Base-by-base conservation (phyloP, 2,888 invertebrate genomes). In the Augochlorella aurata region DNA sequence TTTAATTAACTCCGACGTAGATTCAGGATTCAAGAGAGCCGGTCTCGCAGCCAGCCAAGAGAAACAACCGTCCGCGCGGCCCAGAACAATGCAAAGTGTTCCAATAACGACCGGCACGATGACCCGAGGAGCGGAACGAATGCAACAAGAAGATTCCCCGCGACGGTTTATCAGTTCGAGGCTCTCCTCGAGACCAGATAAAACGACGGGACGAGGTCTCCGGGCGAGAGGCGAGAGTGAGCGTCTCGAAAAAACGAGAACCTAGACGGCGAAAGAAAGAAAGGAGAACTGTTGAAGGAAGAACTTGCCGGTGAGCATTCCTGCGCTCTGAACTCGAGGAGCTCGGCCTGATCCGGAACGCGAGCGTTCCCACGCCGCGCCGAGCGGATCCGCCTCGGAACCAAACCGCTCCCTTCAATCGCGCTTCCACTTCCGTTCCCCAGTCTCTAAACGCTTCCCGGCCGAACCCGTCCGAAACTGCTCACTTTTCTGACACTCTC, bases 281-380 rank as follows among this genome's bases (percentile, higher is more conserved):
- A 66, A 61, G 38, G 58, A 54, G 71, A 76, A 49, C 47, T 44
- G 52, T 58, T 54, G 75, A 77, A 79, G 83, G 84, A 83, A 87
- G 82, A 87, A 87, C 82, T 87, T 71, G 87, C 87, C 87, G 82
- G 87, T 85, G 87, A 84, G 81, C 87, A 87, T 87, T 87, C 87
- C 87, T 77, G 52, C 66, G 87, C 73, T 54, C 68, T 75, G 74
- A 79, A 79, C 77, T 75, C 70, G 45, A 61, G 78, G 49, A 82
- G 69, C 71, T 75, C 74, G 72, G 85, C 68, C 80, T 85, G 82
- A 87, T 87, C 85, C 85, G 80, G 82, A 82, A 77, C 77, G 61
- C 61, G 74, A 82, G 61, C 71, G 79, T 87, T 87, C 87, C 87
- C 87, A 87, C 87, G 87, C 77, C 68, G 54, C 87, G 87, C 76